phyloP scores from a whole-genome alignment of 2,113 vertebrate species.

The Clarias magur region DNA sequence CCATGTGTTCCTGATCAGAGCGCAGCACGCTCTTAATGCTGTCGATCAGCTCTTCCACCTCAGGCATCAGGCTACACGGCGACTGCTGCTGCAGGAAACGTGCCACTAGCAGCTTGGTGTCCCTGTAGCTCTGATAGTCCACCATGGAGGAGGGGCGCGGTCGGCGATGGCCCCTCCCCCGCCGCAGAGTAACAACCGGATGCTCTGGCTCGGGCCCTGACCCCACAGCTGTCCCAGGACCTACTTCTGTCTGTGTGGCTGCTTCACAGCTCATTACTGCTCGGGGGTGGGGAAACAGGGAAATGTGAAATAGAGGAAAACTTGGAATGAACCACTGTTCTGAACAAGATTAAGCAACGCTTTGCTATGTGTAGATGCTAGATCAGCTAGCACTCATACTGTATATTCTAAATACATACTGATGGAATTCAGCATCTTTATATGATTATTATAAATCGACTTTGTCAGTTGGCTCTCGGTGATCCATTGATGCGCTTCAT shows the following conservation, averaged over 20 bases:
- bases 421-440: not conserved
- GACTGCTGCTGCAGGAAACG: constrained; percentile 79
- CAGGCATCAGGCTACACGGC: constrained; percentile 71
- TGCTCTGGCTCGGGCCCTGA: constrained; percentile 44
- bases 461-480: not conserved
- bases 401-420: not conserved
- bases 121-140: constrained; percentile 79
- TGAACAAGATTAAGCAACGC: not conserved
- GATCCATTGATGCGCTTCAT: not conserved
- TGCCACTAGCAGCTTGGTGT: constrained; percentile 78
- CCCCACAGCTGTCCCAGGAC: constrained; percentile 52
- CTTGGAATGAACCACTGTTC: not conserved
- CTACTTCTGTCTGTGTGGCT: constrained; percentile 70
- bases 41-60: constrained; percentile 79
- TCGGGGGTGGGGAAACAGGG: not conserved
- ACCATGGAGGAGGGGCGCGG: constrained; percentile 77
- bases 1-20: constrained; percentile 83
- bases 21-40: constrained; percentile 81
- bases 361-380: not conserved
- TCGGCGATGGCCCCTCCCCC: constrained; percentile 56
- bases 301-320: not conserved
- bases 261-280: constrained; percentile 70
- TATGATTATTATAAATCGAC: not conserved
- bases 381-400: not conserved
- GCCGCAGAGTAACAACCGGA: constrained; percentile 64